Evolutionary conservation across 2,888 invertebrate genomes (phyloP).

Genomic region (Falcaria lacertinaria): DNA sequence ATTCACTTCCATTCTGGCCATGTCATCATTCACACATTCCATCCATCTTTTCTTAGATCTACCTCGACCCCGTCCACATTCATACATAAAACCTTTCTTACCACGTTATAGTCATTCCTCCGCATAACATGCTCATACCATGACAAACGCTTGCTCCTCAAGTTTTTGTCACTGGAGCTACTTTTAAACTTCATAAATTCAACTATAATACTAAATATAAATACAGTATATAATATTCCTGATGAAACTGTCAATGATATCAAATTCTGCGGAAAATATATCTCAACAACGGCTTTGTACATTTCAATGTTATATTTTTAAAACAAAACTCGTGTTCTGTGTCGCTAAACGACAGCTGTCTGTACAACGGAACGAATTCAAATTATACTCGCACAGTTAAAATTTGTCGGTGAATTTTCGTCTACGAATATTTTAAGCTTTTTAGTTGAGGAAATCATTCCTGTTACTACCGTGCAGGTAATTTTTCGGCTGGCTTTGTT

Average conservation of each 20-base stretch:
- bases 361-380: conserved; percentile 15
- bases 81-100: no score
- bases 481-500: background rate
- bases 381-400: conserved; percentile 8
- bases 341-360: conserved; percentile 47
- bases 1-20: no score
- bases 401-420: conserved; percentile 7
- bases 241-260: background rate
- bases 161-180: no score
- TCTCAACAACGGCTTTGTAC: conserved; percentile 4
- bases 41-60: no score
- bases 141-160: no score
- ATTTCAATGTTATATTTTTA: conserved; percentile 28
- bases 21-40: no score
- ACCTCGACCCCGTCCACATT: no score
- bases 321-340: conserved; percentile 31
- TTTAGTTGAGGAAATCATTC: background rate
- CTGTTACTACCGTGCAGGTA: background rate
- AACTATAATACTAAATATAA: no score
- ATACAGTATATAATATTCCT: no score
- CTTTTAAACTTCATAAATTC: no score
- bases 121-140: no score
- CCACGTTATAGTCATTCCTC: no score
- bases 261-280: background rate
- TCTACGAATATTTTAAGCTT: conserved; percentile 1